Evolutionary conservation across 1,140 invertebrate species (phyloP), one percentile per base, ranked within the genome.

Genomic region (Drosophila hydei): DNA sequence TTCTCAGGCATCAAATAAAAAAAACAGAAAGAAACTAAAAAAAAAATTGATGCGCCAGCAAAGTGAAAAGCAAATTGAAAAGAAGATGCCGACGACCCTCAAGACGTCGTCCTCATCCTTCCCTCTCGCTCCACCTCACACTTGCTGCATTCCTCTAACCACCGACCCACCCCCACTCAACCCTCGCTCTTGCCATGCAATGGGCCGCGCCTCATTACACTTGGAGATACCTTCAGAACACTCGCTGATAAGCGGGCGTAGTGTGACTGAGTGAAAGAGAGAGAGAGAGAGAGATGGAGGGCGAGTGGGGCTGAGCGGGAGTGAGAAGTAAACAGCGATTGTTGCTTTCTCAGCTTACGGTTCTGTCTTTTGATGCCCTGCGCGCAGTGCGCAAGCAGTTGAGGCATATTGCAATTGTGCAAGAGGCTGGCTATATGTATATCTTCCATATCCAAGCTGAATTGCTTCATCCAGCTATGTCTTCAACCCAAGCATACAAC

Each of bases 41-140:
- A 55, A 52, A 65, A 55, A 56, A 33, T 51, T 58, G 43, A 60
- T 63, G 55, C 42, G 50, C 23, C 51, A 43, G 33, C 55, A 63
- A 62, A 72, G 56, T 63, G 64, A 61, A 72, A 61, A 72, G 56
- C 47, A 77, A 73, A 74, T 73, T 76, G 71, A 77, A 77, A 77
- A 71, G 52, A 75, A 65, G 72, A 64, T 60, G 69, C 62, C 65
- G 60, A 72, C 60, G 60, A 75, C 60, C 61, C 52, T 64, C 27
- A 25, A 55, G 52, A 55, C 8, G 25, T 27, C 33, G 3, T 42
- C 27, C 8, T 16, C 9, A 25, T 4, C 38, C 18, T 18, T 12
- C 6, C 3, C 18, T 40, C n/a, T 14, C 38, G 1, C 19, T 11
- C 40, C 12, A 1, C 25, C n/a, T 0, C 38, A 9, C 14, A n/a